Evolutionary conservation across 2,888 invertebrate genomes (phyloP), one percentile per base, ranked within the genome.

Genomic region (Cheilosia vernalis): DNA sequence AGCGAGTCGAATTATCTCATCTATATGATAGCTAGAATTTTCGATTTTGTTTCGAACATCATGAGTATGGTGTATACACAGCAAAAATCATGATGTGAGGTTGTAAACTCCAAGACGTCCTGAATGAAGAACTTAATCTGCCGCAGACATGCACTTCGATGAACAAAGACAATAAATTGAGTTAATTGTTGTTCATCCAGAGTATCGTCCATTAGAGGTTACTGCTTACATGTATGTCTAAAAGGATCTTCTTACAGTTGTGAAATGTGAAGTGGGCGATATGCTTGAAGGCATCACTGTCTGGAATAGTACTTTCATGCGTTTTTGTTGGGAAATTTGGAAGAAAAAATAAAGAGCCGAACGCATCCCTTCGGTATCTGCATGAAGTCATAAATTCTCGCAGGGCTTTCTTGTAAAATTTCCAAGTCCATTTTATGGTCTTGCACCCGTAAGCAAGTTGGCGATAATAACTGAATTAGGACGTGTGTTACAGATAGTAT

Each of bases 381-480:
- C 55, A 53, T 69, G 58, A 21, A 70, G 70, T 49, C 27, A 76
- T 84, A 84, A 84, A 84, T 84, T 60, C 47, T 76, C 24, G 17
- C 15, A 30, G 72, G 67, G 63, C 61, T 85, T 76, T 81, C 85
- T 76, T 85, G 76, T 76, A 55, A 76, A 81, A 77, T 77, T 77
- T 76, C 58, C 27, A 72, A 81, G 81, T 85, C 81, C 66, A 85
- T 81, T 85, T 85, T 77, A 85, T 85, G 85, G 85, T 72, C 72
- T 51, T 81, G 85, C 85, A 77, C 30, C 30, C 76, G 85, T 77
- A 85, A 85, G 85, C 85, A 85, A 77, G 85, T 85, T 76, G 81
- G 81, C 85, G 85, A 85, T 85, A 85, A 85, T 85, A 80, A 85
- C 85, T 85, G 85, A 85, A 85, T 81, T 85, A 81, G 85, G 76